Conservation (phyloP, 30 jellyfish, hydroid and myxozoan species). For the Mastigias papua region DNA sequence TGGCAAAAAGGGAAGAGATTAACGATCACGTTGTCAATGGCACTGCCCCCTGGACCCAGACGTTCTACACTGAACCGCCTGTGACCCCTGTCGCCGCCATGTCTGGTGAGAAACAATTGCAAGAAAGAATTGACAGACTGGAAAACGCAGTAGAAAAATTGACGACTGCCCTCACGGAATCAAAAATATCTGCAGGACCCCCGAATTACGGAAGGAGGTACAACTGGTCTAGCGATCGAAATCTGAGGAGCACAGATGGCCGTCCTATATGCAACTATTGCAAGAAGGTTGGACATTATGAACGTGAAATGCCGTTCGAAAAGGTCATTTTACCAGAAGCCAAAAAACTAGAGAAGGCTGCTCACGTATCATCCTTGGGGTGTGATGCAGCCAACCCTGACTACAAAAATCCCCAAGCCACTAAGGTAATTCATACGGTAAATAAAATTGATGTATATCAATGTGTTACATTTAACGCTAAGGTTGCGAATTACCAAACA, state of each 20-base stretch:
- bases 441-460: background rate
- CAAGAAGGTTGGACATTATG: slow-evolving; percentile 8
- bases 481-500: slow-evolving; percentile 32
- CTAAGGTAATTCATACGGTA: background rate
- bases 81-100: background rate
- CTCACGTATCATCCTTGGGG: slow-evolving; percentile 14
- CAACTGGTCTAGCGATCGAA: background rate
- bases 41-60: slow-evolving; percentile 24
- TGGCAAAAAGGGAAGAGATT: slow-evolving; percentile 40
- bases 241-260: slow-evolving; percentile 42
- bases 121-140: background rate
- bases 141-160: slow-evolving; percentile 19
- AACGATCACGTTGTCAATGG: slow-evolving; percentile 25
- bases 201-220: background rate
- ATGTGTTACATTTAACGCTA: slow-evolving; percentile 44
- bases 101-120: background rate
- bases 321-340: background rate
- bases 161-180: background rate
- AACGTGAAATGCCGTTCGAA: background rate
- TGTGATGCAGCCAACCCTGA: slow-evolving; percentile 22
- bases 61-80: background rate
- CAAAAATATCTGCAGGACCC: background rate
- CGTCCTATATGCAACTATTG: slow-evolving; percentile 13
- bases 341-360: slow-evolving; percentile 13
- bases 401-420: slow-evolving; percentile 15